These are phyloP conservation scores for Chelonus formosanus DNA, from an alignment of 2,888 invertebrate genomes.

Conservation along the genomic window DNA sequence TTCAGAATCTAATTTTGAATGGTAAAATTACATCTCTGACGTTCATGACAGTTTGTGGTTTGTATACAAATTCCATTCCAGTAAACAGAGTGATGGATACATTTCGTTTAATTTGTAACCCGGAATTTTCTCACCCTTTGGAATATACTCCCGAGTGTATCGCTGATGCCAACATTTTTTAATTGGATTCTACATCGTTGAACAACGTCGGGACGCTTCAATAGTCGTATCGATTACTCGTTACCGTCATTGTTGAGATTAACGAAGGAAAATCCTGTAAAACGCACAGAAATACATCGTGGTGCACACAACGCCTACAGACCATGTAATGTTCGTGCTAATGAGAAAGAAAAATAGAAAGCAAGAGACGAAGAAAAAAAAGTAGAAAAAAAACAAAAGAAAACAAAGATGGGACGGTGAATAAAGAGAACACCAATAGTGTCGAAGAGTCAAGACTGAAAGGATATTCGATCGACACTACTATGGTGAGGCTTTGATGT, in stretches of 20 bases:
- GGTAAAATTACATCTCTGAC: background rate
- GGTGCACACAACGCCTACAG: background rate
- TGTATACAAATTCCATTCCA: too few relatives aligned
- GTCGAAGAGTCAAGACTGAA: too few relatives aligned
- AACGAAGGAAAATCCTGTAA: constrained; percentile 14
- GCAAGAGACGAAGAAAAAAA: background rate
- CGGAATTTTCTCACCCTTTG: constrained; percentile 11
- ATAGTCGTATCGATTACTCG: constrained; percentile 11
- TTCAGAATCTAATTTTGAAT: too few relatives aligned
- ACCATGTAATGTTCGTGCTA: background rate
- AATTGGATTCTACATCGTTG: constrained; percentile 20
- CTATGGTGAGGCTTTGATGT: constrained; percentile 33
- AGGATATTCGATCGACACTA: too few relatives aligned
- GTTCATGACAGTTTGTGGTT: too few relatives aligned
- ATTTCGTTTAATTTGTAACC: constrained; percentile 45
- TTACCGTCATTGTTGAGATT: constrained; percentile 7
- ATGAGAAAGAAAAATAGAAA: constrained; percentile 7
- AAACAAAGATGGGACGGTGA: constrained; percentile 15
- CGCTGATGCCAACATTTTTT: constrained; percentile 25
- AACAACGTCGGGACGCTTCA: constrained; percentile 4
- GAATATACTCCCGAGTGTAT: background rate
- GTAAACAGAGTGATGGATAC: background rate
- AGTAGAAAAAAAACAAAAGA: constrained; percentile 2
- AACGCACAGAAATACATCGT: background rate
- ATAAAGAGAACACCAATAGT: background rate